These are phyloP conservation scores for Pseudoatta argentina DNA, from an alignment of 1,140 invertebrate species.

Conservation along the genomic window DNA sequence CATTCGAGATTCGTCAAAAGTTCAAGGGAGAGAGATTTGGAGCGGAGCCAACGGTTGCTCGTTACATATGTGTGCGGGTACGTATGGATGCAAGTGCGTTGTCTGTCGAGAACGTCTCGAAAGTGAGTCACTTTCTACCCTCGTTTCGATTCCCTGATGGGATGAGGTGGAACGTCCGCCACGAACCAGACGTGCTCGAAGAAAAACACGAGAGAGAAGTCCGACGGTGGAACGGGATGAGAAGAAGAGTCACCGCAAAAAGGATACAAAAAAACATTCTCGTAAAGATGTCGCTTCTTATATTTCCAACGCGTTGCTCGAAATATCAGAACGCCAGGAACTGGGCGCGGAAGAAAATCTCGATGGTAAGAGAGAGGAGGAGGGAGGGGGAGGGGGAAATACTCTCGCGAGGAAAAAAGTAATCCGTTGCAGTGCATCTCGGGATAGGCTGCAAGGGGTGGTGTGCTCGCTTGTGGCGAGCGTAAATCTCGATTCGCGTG, in stretches of 20 bases:
- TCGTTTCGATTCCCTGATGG: constrained; percentile 63
- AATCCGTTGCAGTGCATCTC: constrained; percentile 60
- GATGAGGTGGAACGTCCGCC: constrained; percentile 54
- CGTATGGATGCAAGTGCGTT: constrained; percentile 54
- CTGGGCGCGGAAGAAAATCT: not conserved
- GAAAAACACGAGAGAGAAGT: constrained; percentile 67
- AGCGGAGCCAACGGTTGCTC: constrained; percentile 29
- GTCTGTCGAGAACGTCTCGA: constrained; percentile 64
- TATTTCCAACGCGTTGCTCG: constrained; percentile 57
- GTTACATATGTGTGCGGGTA: constrained; percentile 1
- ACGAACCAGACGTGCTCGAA: constrained; percentile 51
- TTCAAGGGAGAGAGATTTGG: not conserved
- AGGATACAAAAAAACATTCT: constrained; percentile 48
- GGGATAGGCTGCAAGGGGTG: constrained; percentile 1
- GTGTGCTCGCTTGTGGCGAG: constrained; percentile 48
- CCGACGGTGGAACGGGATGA: not conserved
- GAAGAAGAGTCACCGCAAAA: constrained; percentile 41
- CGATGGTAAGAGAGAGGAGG: not conserved
- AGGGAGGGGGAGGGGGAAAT: constrained; percentile 30
- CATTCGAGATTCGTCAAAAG: constrained; percentile 65
- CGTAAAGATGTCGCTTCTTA: constrained; percentile 74
- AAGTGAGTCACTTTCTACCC: constrained; percentile 73
- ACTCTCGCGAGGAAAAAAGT: constrained; percentile 55
- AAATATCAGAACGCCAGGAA: constrained; percentile 63
- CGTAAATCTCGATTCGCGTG: constrained; percentile 37